Percentiles rank a stretch among this genome's conserved stretches.
phyloP scores from a whole-genome alignment of 2,888 invertebrate genomes.

The Andrena minutula region DNA sequence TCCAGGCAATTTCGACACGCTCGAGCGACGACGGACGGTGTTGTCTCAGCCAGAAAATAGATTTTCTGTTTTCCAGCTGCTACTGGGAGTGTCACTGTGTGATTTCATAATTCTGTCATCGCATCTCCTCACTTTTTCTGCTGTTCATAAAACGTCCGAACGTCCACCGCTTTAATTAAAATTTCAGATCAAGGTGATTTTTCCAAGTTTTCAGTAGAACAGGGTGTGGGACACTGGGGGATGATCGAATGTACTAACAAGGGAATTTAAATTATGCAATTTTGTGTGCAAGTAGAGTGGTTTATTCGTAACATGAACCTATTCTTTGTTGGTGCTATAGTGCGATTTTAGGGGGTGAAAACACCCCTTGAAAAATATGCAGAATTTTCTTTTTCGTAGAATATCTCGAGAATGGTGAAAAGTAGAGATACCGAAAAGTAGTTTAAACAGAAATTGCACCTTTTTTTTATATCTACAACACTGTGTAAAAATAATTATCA shows the following conservation, averaged over 20 bases:
- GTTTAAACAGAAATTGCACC: too few species aligned
- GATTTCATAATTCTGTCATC: background rate
- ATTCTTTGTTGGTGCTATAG: too few species aligned
- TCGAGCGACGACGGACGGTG: background rate
- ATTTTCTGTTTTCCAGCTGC: background rate
- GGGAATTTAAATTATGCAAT: background rate
- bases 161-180: too few species aligned
- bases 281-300: too few species aligned
- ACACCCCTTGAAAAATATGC: too few species aligned
- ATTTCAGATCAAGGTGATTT: background rate
- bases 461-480: too few species aligned
- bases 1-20: constrained; percentile 20
- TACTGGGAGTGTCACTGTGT: background rate
- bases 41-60: background rate
- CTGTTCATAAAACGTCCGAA: background rate
- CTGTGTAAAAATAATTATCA: too few species aligned
- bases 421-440: too few species aligned
- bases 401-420: too few species aligned
- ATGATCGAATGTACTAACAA: background rate
- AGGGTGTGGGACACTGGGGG: background rate
- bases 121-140: background rate
- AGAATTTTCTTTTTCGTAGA: too few species aligned
- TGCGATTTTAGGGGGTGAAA: too few species aligned
- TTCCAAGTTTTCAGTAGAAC: background rate
- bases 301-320: too few species aligned